Evolutionary conservation across 2,888 invertebrate genomes (phyloP), one percentile per base, ranked within the genome.

Genomic region (Chrysomela aeneicollis): DNA sequence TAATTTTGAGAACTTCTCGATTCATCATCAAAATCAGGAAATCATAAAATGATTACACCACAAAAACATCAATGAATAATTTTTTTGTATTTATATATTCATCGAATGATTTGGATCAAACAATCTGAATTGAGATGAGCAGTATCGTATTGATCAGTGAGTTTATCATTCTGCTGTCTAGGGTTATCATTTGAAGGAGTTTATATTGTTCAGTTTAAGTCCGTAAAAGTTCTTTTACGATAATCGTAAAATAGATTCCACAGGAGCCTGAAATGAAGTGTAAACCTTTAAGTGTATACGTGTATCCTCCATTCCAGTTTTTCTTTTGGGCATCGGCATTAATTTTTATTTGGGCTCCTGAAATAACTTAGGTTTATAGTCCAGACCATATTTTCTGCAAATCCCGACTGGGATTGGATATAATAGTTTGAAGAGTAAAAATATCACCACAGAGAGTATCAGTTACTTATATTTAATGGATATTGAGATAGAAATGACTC

Each of bases 321-420:
- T 42, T 12, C 42, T 42, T 55, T n/a, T 55, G 21, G 55, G 42
- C 21, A 55, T 42, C 42, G 55, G 55, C 42, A 42, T 55, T 55
- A 55, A 55, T 55, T 55, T 55, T 55, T 55, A 55, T 55, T 55
- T 42, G 18, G 55, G 22, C 37, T 21, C 37, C 19, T 32, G 17
- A 35, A 54, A 32, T 18, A 32, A 42, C 55, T 55, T 55, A n/a
- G 21, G 37, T 55, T 55, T 42, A 55, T 42, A 22, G 42, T 21
- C 21, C 15, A 35, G 10, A 55, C n/a, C 42, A 55, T 55, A 55
- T 42, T 42, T 55, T 15, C 42, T n/a, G 42, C 55, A 55, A 42
- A 55, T 55, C 42, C 55, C 42, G 8, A 42, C 17, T 55, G 18
- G 42, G 55, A 55, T 37, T 55, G 55, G 55, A 37, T 22, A 55